Evolutionary conservation across 1,140 invertebrate species (phyloP).

Genomic region (Platorchestia sp.): DNA sequence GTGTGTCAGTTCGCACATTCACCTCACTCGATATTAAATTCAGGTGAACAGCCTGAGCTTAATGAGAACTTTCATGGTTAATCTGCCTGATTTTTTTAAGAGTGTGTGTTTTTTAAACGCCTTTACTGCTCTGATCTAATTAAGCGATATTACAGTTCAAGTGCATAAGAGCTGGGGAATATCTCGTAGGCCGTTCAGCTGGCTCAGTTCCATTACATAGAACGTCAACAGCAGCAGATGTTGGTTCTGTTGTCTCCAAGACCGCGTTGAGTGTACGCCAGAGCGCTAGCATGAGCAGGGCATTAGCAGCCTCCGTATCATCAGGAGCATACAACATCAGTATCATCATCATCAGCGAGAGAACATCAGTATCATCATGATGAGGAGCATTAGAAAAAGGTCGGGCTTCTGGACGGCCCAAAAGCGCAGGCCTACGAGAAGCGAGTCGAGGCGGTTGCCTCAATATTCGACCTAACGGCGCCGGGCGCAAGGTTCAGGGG

Average conservation of each 20-base stretch:
- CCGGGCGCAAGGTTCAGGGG: not conserved
- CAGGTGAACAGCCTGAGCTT: not conserved
- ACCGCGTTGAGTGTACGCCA: not conserved
- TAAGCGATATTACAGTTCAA: not conserved
- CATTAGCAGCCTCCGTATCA: constrained; percentile 15
- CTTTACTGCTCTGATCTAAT: not conserved
- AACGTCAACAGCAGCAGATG: not conserved
- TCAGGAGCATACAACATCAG: constrained; percentile 8
- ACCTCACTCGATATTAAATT: too few relatives aligned
- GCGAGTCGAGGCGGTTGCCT: not conserved
- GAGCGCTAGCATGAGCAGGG: not conserved
- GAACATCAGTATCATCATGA: constrained; percentile 3
- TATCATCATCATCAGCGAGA: constrained; percentile 12
- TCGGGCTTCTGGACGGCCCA: not conserved
- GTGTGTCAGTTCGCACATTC: too few relatives aligned
- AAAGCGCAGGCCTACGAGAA: not conserved
- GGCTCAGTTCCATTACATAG: not conserved
- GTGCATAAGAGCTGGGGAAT: not conserved
- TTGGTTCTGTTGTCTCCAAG: not conserved
- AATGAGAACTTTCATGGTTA: not conserved
- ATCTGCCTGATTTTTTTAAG: not conserved
- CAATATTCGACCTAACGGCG: not conserved
- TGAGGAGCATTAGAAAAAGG: not conserved
- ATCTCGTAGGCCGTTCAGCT: not conserved
- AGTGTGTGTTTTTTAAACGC: not conserved